Evolutionary conservation across 2,888 invertebrate genomes (phyloP).

Genomic region (Apamea sordens): DNA sequence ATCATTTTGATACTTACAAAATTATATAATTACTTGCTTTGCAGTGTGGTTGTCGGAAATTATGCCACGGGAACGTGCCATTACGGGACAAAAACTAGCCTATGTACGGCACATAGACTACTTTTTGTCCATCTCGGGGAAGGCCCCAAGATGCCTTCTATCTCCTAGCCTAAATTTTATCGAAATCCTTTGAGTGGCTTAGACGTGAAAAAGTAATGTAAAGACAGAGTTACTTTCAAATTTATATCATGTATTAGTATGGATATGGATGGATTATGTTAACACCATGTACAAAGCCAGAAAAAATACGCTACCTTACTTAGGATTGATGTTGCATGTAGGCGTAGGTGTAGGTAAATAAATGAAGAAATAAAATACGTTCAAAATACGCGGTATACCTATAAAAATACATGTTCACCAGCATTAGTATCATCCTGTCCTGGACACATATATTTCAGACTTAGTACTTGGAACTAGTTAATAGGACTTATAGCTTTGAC

Average conservation of each 20-base stretch:
- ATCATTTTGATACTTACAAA: neutral
- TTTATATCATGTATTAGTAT: neutral
- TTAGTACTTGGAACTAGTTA: slow-evolving; percentile 42
- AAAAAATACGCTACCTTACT: neutral
- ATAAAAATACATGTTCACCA: slow-evolving; percentile 10
- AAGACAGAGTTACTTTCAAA: neutral
- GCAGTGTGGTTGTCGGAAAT: neutral
- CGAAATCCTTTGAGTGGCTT: neutral
- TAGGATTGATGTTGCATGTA: neutral
- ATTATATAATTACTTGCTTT: neutral
- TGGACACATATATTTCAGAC: slow-evolving; percentile 46
- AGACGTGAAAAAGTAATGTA: neutral
- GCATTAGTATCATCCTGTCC: slow-evolving; percentile 14
- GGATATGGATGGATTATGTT: neutral
- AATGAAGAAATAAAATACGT: neutral
- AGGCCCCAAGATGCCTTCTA: neutral
- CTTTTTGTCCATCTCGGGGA: no score
- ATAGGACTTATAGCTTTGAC: slow-evolving; percentile 52
- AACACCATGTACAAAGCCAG: neutral
- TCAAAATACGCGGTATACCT: slow-evolving; percentile 2
- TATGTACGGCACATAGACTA: no score
- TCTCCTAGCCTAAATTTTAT: neutral
- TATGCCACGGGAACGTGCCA: neutral
- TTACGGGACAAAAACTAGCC: neutral
- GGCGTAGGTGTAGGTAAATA: neutral